phyloP scores from a whole-genome alignment of 2,888 invertebrate species.

The Eupithecia inturbata region DNA sequence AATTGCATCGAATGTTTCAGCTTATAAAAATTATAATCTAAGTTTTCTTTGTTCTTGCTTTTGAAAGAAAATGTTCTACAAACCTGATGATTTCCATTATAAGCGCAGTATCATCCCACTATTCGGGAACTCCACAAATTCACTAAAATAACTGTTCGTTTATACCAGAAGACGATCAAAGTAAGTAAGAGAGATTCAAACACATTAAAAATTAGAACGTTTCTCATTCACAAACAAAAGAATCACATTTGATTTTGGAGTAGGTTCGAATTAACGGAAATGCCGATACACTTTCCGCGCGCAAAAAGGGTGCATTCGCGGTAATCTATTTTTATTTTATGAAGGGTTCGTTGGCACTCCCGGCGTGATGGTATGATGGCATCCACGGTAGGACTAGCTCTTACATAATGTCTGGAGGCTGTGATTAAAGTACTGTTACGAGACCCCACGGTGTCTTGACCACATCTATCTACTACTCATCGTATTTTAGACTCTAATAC shows the following conservation, averaged over 20 bases:
- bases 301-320: not conserved
- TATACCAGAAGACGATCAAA: not conserved
- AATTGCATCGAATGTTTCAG: not conserved
- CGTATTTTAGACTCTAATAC: conserved; percentile 7
- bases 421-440: conserved; percentile 80
- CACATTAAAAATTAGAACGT: not conserved
- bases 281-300: conserved; percentile 4
- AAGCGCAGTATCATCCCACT: conserved; percentile 32
- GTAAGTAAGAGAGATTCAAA: not conserved
- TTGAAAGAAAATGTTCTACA: conserved; percentile 18
- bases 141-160: not conserved
- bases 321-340: conserved; percentile 28
- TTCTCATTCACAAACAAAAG: not conserved
- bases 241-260: conserved; percentile 17
- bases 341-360: conserved; percentile 50
- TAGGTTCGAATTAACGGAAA: conserved; percentile 16
- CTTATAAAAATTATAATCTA: not conserved
- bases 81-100: conserved; percentile 46
- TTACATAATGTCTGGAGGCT: conserved; percentile 77
- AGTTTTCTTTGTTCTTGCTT: not conserved
- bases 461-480: not conserved
- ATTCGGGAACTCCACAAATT: not conserved
- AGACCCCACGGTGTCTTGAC: conserved; percentile 65
- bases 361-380: conserved; percentile 66
- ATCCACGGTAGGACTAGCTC: conserved; percentile 74